A percentile compares a stretch with the other conserved stretches of the same genome.
phyloP scores from a whole-genome alignment of 2,113 vertebrate genomes.

The Oryctolagus cuniculus region mOryCun1.1 NC_091432.1:57038001-57038500 shows the following conservation, averaged over 20 bases:
- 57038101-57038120: no score
- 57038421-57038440: not conserved
- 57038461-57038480: conserved; percentile 8
- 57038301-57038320: not conserved
- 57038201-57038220: not conserved
- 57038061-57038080: no score
- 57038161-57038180: no score
- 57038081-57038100: no score
- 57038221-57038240: not conserved
- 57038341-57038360: not conserved
- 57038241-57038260: not conserved
- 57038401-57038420: conserved; percentile 11
- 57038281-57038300: not conserved
- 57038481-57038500: not conserved
- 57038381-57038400: conserved; percentile 26
- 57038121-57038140: no score
- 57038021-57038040: no score
- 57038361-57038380: conserved; percentile 5
- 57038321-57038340: not conserved
- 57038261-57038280: conserved; percentile 16
- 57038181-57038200: no score
- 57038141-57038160: no score
- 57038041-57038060: no score
- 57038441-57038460: conserved; percentile 4
- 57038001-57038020: no score